These are phyloP conservation scores for Brachyhypopomus occidentalis DNA, from an alignment of 2,113 vertebrate genomes.

Conservation along the genomic window DNA sequence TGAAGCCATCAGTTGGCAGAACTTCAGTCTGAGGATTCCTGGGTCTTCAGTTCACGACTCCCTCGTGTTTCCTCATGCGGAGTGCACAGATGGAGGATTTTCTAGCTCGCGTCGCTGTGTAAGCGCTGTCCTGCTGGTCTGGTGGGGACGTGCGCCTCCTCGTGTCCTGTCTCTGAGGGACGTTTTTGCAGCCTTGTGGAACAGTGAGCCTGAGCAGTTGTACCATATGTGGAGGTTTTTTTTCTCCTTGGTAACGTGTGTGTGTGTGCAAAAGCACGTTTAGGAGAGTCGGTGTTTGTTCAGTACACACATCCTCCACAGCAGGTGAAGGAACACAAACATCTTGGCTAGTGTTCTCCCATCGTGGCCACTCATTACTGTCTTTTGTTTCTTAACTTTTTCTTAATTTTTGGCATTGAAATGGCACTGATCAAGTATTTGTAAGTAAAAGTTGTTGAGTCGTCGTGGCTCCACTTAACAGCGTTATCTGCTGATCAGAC, in stretches of 20 bases:
- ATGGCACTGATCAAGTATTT: neutral
- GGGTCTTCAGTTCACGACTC: constrained; percentile 30
- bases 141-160: constrained; percentile 53
- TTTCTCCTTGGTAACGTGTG: neutral
- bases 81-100: constrained; percentile 51
- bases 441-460: neutral
- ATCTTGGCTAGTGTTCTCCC: constrained; percentile 50
- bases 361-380: constrained; percentile 7
- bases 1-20: neutral
- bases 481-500: neutral
- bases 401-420: neutral
- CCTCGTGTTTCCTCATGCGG: neutral
- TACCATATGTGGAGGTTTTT: constrained; percentile 32
- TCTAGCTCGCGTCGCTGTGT: constrained; percentile 37
- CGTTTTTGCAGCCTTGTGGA: constrained; percentile 61
- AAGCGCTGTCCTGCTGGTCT: constrained; percentile 57
- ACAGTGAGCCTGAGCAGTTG: constrained; percentile 55
- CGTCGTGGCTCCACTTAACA: neutral
- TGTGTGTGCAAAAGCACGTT: constrained; percentile 30
- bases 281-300: constrained; percentile 34
- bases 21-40: constrained; percentile 8
- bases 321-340: constrained; percentile 30
- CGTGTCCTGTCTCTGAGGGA: constrained; percentile 12
- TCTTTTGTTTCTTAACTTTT: too few relatives aligned
- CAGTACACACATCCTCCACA: constrained; percentile 44